Base-by-base conservation (phyloP, 2,888 invertebrate species). In the Leptothorax acervorum region DNA sequence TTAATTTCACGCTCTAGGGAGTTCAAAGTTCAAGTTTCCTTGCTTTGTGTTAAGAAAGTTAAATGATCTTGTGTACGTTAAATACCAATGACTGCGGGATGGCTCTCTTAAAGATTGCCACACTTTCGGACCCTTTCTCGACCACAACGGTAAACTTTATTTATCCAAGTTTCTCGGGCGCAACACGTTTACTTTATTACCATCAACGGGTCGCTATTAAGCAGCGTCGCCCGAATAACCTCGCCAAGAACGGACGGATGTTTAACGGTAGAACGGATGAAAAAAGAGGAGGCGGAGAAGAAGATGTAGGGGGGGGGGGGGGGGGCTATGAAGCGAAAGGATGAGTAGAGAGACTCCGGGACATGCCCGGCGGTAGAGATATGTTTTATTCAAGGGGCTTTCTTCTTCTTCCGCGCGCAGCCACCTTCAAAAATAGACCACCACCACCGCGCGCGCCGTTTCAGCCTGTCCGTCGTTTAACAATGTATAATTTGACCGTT, bases 401-500 rank as follows among this genome's bases (percentile, higher is more conserved):
- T 84, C 78, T 79, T 78, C 68, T 82, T 79, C 86, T 51, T 74
- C 79, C 63, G 79, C 48, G 18, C 65, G 28, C 51, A 65, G 42
- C 65, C 84, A 86, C 82, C 86, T 87, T 88, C 79, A 85, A 86
- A 89, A 90, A 84, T 88, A 88, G 82, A 87, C 83, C 82, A 74
- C 18, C 71, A 6, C 35, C 35, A 35, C 35, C 35, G 35, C 35
- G 35, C 66, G 31, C 51, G 15, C 62, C 66, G 68, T 85, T 85
- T 87, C 81, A 66, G 75, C 71, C 83, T 76, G 86, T 53, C 84
- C 79, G 87, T 86, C 88, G 85, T 87, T 90, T 89, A 91, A 88
- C 92, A 88, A 88, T 86, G 91, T 92, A 91, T 92, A 92, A 92
- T 92, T 92, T 89, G 74, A 87, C 84, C 89, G 88, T 92, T 90